phyloP scores from a whole-genome alignment of 2,888 invertebrate genomes.

The Subacronicta megacephala region DNA sequence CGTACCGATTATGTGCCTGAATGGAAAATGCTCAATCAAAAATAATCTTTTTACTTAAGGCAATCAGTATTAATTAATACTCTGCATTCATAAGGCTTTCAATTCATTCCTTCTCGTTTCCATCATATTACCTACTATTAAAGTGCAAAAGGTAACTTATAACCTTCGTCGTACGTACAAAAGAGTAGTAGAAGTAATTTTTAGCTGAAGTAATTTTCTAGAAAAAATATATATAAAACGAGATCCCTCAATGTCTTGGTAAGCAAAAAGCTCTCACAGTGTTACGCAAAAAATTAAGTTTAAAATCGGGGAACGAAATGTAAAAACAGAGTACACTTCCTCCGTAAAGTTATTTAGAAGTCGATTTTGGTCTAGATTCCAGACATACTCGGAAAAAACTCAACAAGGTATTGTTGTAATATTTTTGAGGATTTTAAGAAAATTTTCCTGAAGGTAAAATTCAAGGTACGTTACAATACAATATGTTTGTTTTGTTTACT shows the following conservation, averaged over 20 bases:
- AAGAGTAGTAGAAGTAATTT: too few relatives aligned
- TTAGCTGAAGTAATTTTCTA: background rate
- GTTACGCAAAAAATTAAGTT: conserved; percentile 27
- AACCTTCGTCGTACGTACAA: background rate
- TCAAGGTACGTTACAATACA: background rate
- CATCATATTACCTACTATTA: background rate
- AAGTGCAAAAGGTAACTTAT: background rate
- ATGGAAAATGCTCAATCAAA: background rate
- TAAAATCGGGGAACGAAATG: conserved; percentile 15
- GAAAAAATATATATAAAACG: background rate
- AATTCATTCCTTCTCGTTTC: background rate
- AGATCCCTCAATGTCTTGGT: background rate
- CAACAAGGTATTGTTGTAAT: background rate
- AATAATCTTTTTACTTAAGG: too few relatives aligned
- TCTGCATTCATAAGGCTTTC: background rate
- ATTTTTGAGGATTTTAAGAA: too few relatives aligned
- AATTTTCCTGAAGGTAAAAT: too few relatives aligned
- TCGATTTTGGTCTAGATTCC: conserved; percentile 20
- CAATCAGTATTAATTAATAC: background rate
- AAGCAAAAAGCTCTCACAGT: conserved; percentile 11
- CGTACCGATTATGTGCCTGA: background rate
- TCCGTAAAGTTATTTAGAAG: conserved; percentile 35
- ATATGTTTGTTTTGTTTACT: too few relatives aligned
- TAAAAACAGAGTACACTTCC: background rate
- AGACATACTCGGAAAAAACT: conserved; percentile 10